Evolutionary conservation across 2,888 invertebrate genomes (phyloP).

Genomic region (Chymomyza fuscimana): DNA sequence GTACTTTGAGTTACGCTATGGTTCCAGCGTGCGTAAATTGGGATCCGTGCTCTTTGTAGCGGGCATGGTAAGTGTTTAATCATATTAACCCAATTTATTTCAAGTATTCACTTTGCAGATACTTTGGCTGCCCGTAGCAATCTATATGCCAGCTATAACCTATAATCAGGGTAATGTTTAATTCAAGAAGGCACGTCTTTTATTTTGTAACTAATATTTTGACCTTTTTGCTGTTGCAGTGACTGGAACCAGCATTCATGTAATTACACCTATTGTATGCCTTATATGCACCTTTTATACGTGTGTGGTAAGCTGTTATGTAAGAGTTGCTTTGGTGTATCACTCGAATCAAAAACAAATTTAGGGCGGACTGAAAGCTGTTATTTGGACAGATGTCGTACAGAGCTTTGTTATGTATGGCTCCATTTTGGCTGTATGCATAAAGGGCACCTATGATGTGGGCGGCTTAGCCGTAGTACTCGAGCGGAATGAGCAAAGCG

Average conservation of each 20-base stretch:
- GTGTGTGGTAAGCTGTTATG: slow-evolving; percentile 85
- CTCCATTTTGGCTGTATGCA: slow-evolving; percentile 85
- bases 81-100: not conserved
- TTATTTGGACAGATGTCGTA: slow-evolving; percentile 91
- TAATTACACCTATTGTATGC: slow-evolving; percentile 90
- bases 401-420: slow-evolving; percentile 89
- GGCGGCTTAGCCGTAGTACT: slow-evolving; percentile 85
- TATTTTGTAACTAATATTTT: not conserved
- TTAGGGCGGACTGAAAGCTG: slow-evolving; percentile 89
- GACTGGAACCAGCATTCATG: slow-evolving; percentile 87
- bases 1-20: slow-evolving; percentile 87
- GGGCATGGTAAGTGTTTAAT: slow-evolving; percentile 83
- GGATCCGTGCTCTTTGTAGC: slow-evolving; percentile 86
- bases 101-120: slow-evolving; percentile 50
- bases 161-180: slow-evolving; percentile 85
- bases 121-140: slow-evolving; percentile 78
- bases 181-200: not conserved
- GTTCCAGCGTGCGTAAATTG: slow-evolving; percentile 85
- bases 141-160: slow-evolving; percentile 88
- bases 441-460: slow-evolving; percentile 87
- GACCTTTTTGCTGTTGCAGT: slow-evolving; percentile 53
- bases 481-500: slow-evolving; percentile 85
- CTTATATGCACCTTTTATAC: slow-evolving; percentile 92
- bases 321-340: slow-evolving; percentile 3
- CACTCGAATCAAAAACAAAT: slow-evolving; percentile 8